Base-by-base conservation (phyloP, 2,888 invertebrate species). In the Parnassius mnemosyne region DNA sequence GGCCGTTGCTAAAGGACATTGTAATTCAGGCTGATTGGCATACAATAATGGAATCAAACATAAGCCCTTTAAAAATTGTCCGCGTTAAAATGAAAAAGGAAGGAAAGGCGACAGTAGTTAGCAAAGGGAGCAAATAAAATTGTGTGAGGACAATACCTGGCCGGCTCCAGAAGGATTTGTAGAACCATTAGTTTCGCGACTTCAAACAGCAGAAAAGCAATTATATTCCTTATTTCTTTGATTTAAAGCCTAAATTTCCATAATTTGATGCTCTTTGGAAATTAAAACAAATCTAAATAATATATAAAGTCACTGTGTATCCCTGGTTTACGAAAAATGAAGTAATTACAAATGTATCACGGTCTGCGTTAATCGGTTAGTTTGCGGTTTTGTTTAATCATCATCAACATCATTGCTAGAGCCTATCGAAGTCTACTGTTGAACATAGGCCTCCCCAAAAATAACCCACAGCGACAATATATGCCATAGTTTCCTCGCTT, bases 1-100 rank as follows among this genome's bases (percentile, higher is more conserved):
- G 87, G 88, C 77, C 78, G 78, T 80, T 76, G 80, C 77, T 83
- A 90, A 89, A 88, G 87, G 89, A 91, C 89, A 90, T 89, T 90
- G 90, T 91, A 90, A 89, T 89, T 91, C 91, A 89, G 80, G 72
- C 83, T 89, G 91, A 91, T 90, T 91, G 91, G 90, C 90, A 91
- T 87, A 91, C 91, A 91, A 91, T 91, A 91, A 90, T 89, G 87
- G 89, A 89, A 88, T 89, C 90, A 90, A 89, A 87, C 85, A 84
- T 88, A 85, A 83, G 85, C 87, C 88, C 86, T 89, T 90, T 90
- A 87, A 91, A 91, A 91, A 90, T 87, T 89, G 89, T 84, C 81
- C 83, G 81, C 79, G 84, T 80, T 84, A 87, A 89, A 89, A 87
- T 83, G 83, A 87, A 89, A 87, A 89, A 83, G 82, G 79, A 78